Conservation (phyloP, 2,797 vertebrate species). For the Melanotaenia boesemani region DNA sequence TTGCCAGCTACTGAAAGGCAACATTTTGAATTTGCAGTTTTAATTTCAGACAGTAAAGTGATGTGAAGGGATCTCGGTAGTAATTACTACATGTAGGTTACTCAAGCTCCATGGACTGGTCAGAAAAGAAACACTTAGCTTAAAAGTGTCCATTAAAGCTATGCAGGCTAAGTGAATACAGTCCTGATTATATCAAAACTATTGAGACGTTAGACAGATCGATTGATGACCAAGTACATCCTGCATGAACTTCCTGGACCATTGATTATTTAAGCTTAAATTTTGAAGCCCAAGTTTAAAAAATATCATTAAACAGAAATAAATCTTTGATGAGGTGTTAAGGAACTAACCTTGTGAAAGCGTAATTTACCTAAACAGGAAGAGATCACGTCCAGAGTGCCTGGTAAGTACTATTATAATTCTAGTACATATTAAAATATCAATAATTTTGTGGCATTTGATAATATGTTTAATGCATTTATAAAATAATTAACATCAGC, state of each 20-base stretch:
- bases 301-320: constrained; percentile 6
- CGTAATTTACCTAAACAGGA: background rate
- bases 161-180: constrained; percentile 50
- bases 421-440: background rate
- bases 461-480: constrained; percentile 11
- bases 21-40: constrained; percentile 14
- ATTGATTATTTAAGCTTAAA: constrained; percentile 71
- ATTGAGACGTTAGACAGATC: constrained; percentile 62
- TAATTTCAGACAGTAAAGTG: constrained; percentile 13
- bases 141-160: constrained; percentile 59
- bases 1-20: constrained; percentile 16
- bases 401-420: background rate
- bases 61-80: background rate
- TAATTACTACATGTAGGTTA: constrained; percentile 26
- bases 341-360: constrained; percentile 21
- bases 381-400: constrained; percentile 11
- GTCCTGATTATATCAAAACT: constrained; percentile 36
- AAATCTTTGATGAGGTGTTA: constrained; percentile 14
- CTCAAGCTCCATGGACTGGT: constrained; percentile 8
- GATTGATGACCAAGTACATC: constrained; percentile 71
- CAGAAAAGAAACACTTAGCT: constrained; percentile 16
- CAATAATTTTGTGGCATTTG: background rate
- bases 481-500: constrained; percentile 17
- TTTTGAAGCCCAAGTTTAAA: constrained; percentile 29
- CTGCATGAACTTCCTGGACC: constrained; percentile 61